Conservation (phyloP, 2,797 vertebrate genomes). For the Florisuga fusca region DNA sequence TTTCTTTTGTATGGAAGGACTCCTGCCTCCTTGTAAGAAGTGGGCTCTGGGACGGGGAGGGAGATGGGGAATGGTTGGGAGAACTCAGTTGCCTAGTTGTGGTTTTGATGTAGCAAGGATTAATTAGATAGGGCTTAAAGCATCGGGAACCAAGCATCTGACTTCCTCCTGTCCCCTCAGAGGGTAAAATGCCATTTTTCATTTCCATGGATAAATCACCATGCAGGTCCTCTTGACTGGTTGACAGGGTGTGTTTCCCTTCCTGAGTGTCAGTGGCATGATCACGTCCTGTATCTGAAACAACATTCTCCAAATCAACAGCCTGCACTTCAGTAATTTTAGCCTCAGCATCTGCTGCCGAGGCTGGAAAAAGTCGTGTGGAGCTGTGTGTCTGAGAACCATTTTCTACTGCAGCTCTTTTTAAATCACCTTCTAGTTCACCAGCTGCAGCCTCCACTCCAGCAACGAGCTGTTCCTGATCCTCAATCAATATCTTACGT, state of each 20-base stretch:
- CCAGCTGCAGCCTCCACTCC: conserved; percentile 56
- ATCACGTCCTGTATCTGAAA: background rate
- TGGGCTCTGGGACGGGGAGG: conserved; percentile 90
- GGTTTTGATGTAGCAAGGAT: conserved; percentile 94
- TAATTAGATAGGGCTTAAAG: conserved; percentile 87
- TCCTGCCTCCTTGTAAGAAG: conserved; percentile 81
- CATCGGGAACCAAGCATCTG: conserved; percentile 75
- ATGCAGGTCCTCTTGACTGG: conserved; percentile 22
- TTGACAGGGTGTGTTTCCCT: background rate
- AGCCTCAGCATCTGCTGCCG: conserved; percentile 3
- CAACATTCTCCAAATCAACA: background rate
- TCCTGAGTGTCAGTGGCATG: conserved; percentile 44
- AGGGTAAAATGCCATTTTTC: conserved; percentile 65
- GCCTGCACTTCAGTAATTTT: conserved; percentile 27
- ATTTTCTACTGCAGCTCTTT: background rate
- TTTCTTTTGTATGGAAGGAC: conserved; percentile 68
- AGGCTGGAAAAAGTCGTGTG: background rate
- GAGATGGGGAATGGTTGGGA: conserved; percentile 86
- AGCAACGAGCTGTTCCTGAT: conserved; percentile 58
- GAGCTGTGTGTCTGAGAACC: background rate
- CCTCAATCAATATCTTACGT: conserved; percentile 73
- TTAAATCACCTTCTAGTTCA: conserved; percentile 70
- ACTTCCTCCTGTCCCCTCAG: conserved; percentile 74
- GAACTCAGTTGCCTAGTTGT: conserved; percentile 94
- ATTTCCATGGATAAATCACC: conserved; percentile 6